Conservation (phyloP, 2,113 vertebrate genomes). For the Sceloporus undulatus region DNA sequence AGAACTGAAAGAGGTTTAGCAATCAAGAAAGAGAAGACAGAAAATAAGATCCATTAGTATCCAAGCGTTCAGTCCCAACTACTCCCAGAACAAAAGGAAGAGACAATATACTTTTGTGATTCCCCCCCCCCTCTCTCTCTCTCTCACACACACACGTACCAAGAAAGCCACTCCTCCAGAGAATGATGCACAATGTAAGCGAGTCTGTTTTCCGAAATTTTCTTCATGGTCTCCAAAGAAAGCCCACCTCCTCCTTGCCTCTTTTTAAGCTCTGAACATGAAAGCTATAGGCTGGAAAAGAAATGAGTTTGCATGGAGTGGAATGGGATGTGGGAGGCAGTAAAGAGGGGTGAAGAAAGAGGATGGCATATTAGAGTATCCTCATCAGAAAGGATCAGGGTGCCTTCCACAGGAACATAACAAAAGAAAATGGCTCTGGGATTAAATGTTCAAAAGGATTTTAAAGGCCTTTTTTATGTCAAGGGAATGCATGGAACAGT, state of each 20-base stretch:
- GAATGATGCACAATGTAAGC: neutral
- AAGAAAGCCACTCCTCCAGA: neutral
- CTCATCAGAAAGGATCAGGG: neutral
- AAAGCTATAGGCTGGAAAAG: neutral
- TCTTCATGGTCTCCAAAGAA: neutral
- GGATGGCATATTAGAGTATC: neutral
- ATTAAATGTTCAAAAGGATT: neutral
- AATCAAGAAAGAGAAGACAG: neutral
- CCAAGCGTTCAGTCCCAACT: neutral
- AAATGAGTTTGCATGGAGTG: fast-evolving
- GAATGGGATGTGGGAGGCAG: fast-evolving
- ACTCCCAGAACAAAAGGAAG: neutral
- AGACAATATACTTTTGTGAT: neutral
- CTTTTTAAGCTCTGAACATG: neutral
- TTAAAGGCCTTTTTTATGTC: neutral
- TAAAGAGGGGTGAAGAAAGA: fast-evolving
- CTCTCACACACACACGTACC: neutral
- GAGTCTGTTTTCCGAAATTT: slow-evolving; percentile 2
- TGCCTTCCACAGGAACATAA: fast-evolving
- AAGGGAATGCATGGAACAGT: neutral
- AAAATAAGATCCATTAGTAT: neutral
- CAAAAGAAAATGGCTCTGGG: slow-evolving; percentile 1
- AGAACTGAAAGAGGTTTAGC: neutral
- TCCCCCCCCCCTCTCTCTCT: neutral
- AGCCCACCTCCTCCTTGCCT: neutral